phyloP scores from a whole-genome alignment of 2,113 vertebrate genomes.

The Chionodraco myersi region DNA sequence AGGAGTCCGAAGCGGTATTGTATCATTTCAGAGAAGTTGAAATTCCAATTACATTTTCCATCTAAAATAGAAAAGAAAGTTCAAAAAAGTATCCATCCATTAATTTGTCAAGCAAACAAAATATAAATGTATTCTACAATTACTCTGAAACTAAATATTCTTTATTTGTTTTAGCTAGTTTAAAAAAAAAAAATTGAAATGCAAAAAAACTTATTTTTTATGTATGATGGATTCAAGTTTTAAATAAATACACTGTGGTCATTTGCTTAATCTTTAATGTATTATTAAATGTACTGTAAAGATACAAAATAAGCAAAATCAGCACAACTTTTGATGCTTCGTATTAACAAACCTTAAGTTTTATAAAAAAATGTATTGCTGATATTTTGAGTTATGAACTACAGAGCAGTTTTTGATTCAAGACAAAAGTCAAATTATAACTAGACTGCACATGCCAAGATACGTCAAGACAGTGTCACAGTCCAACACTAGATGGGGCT shows the following conservation, averaged over 20 bases:
- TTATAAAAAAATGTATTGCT: too few relatives aligned
- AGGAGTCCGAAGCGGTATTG: background rate
- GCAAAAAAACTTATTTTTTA: background rate
- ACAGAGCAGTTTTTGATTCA: background rate
- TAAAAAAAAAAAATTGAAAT: too few relatives aligned
- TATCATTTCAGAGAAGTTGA: too few relatives aligned
- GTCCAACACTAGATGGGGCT: constrained; percentile 72
- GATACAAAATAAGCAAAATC: background rate
- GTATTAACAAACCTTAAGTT: too few relatives aligned
- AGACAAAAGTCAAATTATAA: background rate
- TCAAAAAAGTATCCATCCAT: background rate
- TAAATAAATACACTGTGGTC: background rate
- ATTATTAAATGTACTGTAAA: background rate
- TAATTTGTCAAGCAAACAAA: background rate
- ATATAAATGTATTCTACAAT: background rate
- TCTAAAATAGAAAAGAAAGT: background rate
- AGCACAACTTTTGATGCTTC: background rate
- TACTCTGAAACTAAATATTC: background rate
- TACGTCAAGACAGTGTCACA: background rate
- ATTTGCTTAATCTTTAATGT: background rate
- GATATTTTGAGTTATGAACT: too few relatives aligned
- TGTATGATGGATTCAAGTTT: background rate
- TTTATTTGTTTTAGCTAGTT: background rate
- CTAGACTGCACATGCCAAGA: background rate
- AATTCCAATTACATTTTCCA: background rate